These are phyloP conservation scores for Brachionus koreanus DNA, from an alignment of 1,140 invertebrate genomes.

Conservation along the genomic window DNA sequence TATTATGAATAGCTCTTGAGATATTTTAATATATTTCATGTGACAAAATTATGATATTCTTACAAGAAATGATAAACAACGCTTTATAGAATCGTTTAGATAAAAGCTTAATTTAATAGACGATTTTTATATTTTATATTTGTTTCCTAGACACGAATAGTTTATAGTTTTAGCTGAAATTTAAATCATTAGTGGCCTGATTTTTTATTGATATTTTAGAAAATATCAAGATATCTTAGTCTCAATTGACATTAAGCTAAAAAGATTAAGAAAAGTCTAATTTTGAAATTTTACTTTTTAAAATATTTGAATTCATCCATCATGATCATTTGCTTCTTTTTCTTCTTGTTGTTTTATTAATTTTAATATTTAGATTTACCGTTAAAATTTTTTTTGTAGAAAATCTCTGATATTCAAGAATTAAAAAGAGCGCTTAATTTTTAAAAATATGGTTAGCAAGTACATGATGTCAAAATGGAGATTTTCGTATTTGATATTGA, in stretches of 20 bases:
- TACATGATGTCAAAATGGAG: neutral
- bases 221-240: neutral
- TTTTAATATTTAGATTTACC: too few relatives aligned
- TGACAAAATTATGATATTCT: neutral
- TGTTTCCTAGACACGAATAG: neutral
- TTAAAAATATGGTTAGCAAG: neutral
- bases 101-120: neutral
- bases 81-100: neutral
- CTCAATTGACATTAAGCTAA: neutral
- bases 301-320: neutral
- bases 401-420: too few relatives aligned
- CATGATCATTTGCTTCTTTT: neutral
- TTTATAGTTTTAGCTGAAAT: neutral
- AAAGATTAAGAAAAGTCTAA: neutral
- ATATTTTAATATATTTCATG: neutral
- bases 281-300: neutral
- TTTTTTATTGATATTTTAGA: neutral
- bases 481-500: too few relatives aligned
- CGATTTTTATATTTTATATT: neutral
- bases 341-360: too few relatives aligned
- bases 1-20: neutral
- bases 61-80: neutral
- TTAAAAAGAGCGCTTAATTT: neutral
- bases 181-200: neutral
- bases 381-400: neutral